Evolutionary conservation across 2,888 invertebrate species (phyloP).

Genomic region (Drosophila hamatofila): DNA sequence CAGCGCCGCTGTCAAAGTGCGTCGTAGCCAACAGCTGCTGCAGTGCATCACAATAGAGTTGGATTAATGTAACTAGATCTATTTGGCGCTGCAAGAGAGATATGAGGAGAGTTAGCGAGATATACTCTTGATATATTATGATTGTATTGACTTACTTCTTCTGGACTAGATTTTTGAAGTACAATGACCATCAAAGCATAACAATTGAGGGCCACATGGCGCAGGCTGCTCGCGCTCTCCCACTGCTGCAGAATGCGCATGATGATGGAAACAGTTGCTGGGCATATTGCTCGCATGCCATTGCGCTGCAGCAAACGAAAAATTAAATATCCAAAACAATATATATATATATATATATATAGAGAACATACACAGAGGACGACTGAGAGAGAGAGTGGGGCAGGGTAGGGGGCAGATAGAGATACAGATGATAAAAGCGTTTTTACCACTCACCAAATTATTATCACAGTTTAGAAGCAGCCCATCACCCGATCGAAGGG

Average conservation of each 20-base stretch:
- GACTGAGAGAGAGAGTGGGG: not conserved
- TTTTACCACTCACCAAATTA: slow-evolving; percentile 84
- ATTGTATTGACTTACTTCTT: slow-evolving; percentile 83
- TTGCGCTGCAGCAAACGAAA: slow-evolving; percentile 85
- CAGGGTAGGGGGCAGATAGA: slow-evolving; percentile 11
- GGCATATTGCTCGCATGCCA: slow-evolving; percentile 88
- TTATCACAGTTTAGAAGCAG: slow-evolving; percentile 85
- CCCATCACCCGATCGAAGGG: slow-evolving; percentile 84
- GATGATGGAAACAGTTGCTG: slow-evolving; percentile 87
- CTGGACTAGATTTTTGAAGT: slow-evolving; percentile 87
- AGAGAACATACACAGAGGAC: slow-evolving; percentile 5
- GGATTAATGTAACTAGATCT: slow-evolving; percentile 86
- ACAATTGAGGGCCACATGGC: slow-evolving; percentile 86
- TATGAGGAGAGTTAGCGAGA: not conserved
- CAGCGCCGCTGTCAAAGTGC: slow-evolving; percentile 76
- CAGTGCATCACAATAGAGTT: slow-evolving; percentile 85
- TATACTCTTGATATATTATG: no score
- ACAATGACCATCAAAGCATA: slow-evolving; percentile 87
- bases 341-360: not conserved
- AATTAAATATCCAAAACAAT: slow-evolving; percentile 2
- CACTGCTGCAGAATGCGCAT: slow-evolving; percentile 86
- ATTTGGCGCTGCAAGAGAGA: slow-evolving; percentile 86
- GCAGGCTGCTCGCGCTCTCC: slow-evolving; percentile 84
- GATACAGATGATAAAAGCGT: slow-evolving; percentile 39
- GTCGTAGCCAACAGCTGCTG: slow-evolving; percentile 82